phyloP scores from a whole-genome alignment of 2,888 invertebrate genomes.

The Eumerus sabulonum region DNA sequence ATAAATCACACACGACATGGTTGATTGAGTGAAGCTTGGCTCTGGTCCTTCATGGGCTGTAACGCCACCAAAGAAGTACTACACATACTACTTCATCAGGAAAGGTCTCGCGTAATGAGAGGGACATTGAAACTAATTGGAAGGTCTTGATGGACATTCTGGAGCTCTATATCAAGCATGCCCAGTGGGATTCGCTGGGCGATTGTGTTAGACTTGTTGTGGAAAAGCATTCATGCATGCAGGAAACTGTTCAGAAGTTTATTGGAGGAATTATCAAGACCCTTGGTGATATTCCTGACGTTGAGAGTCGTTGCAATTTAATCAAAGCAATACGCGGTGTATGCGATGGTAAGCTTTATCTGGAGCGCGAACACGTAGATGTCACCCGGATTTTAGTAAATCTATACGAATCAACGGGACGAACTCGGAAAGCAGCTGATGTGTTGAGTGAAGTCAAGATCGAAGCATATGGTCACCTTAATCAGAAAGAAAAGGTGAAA shows the following conservation, averaged over 20 bases:
- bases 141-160: conserved; percentile 92
- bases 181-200: conserved; percentile 92
- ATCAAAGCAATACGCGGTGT: conserved; percentile 94
- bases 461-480: conserved; percentile 98
- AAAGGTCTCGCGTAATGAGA: conserved; percentile 50
- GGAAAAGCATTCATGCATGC: conserved; percentile 92
- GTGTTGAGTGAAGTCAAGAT: conserved; percentile 91
- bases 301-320: conserved; percentile 90
- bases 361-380: conserved; percentile 96
- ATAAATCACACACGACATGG: too few relatives aligned
- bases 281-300: conserved; percentile 90
- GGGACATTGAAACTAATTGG: conserved; percentile 92
- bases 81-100: conserved; percentile 45
- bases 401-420: conserved; percentile 87
- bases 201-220: conserved; percentile 93
- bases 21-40: too few relatives aligned
- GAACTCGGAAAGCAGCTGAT: conserved; percentile 91
- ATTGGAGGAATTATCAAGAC: conserved; percentile 92
- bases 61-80: too few relatives aligned
- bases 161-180: conserved; percentile 90
- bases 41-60: too few relatives aligned
- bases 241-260: conserved; percentile 95
- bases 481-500: conserved; percentile 94
- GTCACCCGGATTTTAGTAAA: conserved; percentile 91
- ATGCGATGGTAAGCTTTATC: conserved; percentile 98